phyloP scores from a whole-genome alignment of 2,797 vertebrate species.

The Fistularia tabacaria region DNA sequence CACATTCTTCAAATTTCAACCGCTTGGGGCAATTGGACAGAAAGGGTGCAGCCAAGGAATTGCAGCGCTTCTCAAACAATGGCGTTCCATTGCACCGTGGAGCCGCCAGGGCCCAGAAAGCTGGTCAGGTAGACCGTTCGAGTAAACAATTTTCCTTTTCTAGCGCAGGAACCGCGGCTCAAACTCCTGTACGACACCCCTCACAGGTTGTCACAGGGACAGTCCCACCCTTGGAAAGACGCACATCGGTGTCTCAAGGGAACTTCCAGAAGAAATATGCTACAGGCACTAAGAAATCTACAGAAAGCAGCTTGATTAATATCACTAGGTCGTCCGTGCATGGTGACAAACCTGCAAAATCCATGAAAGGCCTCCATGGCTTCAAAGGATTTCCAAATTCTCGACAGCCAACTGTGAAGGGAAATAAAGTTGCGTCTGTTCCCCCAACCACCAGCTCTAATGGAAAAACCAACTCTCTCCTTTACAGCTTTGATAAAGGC shows the following conservation, averaged over 20 bases:
- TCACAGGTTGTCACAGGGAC: not conserved
- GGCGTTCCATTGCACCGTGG: not conserved
- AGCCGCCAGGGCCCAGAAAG: not conserved
- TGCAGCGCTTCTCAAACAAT: not conserved
- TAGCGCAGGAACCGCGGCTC: not conserved
- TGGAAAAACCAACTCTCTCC: not conserved
- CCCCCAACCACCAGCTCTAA: not conserved
- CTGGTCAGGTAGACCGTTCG: not conserved
- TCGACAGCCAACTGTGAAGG: not conserved
- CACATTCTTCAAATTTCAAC: conserved; percentile 3
- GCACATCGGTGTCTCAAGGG: not conserved
- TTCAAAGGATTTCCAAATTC: conserved; percentile 20
- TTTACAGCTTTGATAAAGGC: conserved; percentile 8
- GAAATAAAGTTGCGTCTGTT: not conserved
- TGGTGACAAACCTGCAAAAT: conserved; percentile 9
- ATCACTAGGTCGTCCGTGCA: not conserved
- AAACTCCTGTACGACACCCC: not conserved
- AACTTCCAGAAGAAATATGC: not conserved
- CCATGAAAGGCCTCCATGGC: conserved; percentile 1
- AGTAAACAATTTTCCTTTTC: not conserved
- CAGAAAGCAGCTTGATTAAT: not conserved
- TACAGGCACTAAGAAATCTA: conserved; percentile 2
- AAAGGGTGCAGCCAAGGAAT: not conserved
- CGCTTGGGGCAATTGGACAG: not conserved
- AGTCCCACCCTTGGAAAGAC: not conserved